Percentiles rank a stretch among this genome's conserved stretches.
Conservation (phyloP, 2,113 vertebrate genomes). For the Festucalex cinctus region DNA sequence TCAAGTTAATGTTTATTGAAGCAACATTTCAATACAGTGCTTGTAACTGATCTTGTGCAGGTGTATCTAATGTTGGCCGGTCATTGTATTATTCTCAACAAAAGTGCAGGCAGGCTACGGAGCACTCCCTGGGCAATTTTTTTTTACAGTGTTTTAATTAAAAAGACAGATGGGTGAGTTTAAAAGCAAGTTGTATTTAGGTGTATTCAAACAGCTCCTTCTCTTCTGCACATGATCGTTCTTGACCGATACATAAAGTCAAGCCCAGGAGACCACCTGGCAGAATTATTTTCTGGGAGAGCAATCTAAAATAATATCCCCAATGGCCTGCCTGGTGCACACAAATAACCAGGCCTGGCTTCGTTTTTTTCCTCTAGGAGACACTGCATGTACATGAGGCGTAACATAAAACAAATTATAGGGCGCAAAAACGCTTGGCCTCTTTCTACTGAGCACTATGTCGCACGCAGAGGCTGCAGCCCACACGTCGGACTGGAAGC, state of each 20-base stretch:
- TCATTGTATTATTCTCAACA: not conserved
- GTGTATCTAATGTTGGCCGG: not conserved
- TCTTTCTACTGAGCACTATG: conserved; percentile 20
- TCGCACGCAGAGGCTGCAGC: conserved; percentile 26
- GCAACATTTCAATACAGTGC: not conserved
- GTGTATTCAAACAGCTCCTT: conserved; percentile 48
- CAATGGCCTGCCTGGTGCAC: conserved; percentile 49
- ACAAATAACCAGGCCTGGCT: conserved; percentile 59
- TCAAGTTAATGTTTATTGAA: not conserved
- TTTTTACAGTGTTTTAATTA: conserved; percentile 69
- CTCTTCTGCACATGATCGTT: conserved; percentile 43
- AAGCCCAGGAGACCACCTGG: conserved; percentile 58
- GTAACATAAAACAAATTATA: conserved; percentile 68
- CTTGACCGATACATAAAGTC: conserved; percentile 54
- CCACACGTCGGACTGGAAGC: conserved; percentile 40
- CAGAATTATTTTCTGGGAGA: conserved; percentile 73
- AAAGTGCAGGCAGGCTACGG: conserved; percentile 1
- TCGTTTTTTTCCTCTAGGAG: conserved; percentile 48
- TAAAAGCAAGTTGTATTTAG: conserved; percentile 40
- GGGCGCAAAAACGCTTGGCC: conserved; percentile 48
- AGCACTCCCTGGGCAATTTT: conserved; percentile 31
- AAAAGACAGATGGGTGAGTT: conserved; percentile 59
- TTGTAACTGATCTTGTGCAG: not conserved
- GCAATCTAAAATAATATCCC: conserved; percentile 76
- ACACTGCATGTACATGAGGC: conserved; percentile 59